Percentiles rank a stretch among this genome's conserved stretches.
Conservation (phyloP, 2,113 vertebrate species). For the Strigops habroptila region DNA sequence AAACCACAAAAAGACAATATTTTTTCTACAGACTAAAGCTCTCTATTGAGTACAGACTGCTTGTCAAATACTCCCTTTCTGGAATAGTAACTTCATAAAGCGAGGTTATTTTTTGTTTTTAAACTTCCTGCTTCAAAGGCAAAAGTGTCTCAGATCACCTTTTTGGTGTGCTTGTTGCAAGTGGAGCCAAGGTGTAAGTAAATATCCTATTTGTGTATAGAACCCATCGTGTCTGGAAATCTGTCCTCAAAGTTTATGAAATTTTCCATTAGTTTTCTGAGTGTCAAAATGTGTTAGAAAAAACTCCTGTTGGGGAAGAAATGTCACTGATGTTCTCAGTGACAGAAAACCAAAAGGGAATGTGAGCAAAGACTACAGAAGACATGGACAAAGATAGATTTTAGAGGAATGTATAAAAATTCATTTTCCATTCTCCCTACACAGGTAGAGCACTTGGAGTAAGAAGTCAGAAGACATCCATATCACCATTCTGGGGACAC, state of each 20-base stretch:
- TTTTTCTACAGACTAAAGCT: constrained; percentile 39
- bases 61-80: constrained; percentile 10
- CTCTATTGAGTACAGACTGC: constrained; percentile 1
- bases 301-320: not conserved
- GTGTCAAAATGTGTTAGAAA: not conserved
- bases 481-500: not conserved
- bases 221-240: not conserved
- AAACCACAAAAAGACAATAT: constrained; percentile 45
- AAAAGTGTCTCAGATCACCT: not conserved
- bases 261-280: constrained; percentile 24
- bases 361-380: not conserved
- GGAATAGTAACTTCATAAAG: constrained; percentile 13
- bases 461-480: not conserved
- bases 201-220: not conserved
- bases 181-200: not conserved
- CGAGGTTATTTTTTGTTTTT: not conserved
- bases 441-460: not conserved
- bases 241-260: not conserved
- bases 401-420: not conserved
- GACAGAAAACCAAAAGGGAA: not conserved
- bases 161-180: not conserved
- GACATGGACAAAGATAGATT: not conserved
- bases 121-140: constrained; percentile 34
- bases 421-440: not conserved
- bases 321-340: not conserved